A percentile compares a stretch with the other conserved stretches of the same genome.
These are phyloP conservation scores for Strigamia transsilvanica DNA, from an alignment of 2,888 invertebrate species.

Conservation along the genomic window DNA sequence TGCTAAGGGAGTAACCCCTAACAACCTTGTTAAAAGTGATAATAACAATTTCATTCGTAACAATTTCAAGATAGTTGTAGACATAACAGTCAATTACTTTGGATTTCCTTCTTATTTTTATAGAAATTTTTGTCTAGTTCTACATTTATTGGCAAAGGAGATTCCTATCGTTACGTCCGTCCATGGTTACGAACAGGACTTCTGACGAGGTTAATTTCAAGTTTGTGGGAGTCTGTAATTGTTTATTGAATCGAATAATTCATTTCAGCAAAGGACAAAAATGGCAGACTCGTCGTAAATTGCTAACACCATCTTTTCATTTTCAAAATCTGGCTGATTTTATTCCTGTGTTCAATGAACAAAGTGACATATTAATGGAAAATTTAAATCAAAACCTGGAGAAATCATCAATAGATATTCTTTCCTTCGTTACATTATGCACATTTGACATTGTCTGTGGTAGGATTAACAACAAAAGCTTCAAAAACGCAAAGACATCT, in stretches of 20 bases:
- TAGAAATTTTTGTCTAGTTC: neutral
- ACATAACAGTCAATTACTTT: no score
- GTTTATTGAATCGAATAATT: neutral
- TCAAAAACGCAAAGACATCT: neutral
- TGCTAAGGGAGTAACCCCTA: no score
- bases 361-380: slow-evolving; percentile 63
- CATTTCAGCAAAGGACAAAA: slow-evolving; percentile 63
- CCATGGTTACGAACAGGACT: neutral
- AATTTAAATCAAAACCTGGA: slow-evolving; percentile 59
- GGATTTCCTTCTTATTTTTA: neutral
- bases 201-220: neutral
- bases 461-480: neutral
- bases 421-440: slow-evolving; percentile 60
- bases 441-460: slow-evolving; percentile 7
- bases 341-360: slow-evolving; percentile 66
- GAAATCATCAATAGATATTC: slow-evolving; percentile 62
- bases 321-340: slow-evolving; percentile 68
- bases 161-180: neutral
- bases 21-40: neutral
- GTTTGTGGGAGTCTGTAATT: neutral
- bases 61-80: no score
- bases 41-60: no score
- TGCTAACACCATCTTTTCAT: slow-evolving; percentile 68
- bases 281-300: slow-evolving; percentile 65
- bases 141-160: neutral